Conservation (phyloP, 2,113 vertebrate species). For the Epinephelus cyanopodus region DNA sequence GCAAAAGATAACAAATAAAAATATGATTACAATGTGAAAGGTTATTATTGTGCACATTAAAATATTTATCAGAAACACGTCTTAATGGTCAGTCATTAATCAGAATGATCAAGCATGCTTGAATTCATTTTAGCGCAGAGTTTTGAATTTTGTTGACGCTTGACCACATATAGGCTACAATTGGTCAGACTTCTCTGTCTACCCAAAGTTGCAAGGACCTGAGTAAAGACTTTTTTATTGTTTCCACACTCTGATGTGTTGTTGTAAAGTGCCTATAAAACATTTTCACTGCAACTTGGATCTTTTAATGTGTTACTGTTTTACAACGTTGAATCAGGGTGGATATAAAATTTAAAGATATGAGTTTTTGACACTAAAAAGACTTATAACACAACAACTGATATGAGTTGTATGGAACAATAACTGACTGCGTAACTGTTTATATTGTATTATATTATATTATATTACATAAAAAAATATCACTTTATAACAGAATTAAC, state of each 20-base stretch:
- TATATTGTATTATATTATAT: background rate
- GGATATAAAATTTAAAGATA: background rate
- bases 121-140: too few relatives aligned
- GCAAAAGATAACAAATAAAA: too few relatives aligned
- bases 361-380: background rate
- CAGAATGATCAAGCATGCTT: too few relatives aligned
- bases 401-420: background rate
- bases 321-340: background rate
- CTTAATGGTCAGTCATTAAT: too few relatives aligned
- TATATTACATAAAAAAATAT: too few relatives aligned
- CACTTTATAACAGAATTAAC: background rate
- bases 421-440: background rate
- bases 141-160: too few relatives aligned
- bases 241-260: background rate
- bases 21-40: too few relatives aligned
- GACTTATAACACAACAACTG: background rate
- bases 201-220: background rate
- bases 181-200: too few relatives aligned
- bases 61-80: too few relatives aligned
- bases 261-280: conserved; percentile 2
- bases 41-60: too few relatives aligned
- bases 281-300: background rate
- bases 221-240: conserved; percentile 14
- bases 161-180: too few relatives aligned
- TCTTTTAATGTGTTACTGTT: conserved; percentile 20